Evolutionary conservation across 2,888 invertebrate species (phyloP).

Genomic region (Ornithoptera priamus): DNA sequence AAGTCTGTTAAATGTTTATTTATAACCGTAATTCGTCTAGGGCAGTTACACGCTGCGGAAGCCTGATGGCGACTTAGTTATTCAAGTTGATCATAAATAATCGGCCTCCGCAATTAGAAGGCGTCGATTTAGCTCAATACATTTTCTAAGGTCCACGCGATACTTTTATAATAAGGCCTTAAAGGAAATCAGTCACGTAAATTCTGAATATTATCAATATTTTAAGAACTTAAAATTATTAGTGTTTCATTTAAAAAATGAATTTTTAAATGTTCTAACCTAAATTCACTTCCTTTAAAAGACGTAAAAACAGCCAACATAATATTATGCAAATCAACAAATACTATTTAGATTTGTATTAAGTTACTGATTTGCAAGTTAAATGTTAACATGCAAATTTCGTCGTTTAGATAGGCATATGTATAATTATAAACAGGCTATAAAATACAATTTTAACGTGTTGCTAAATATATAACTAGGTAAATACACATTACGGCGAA

Average conservation of each 20-base stretch:
- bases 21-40: slow-evolving; percentile 46
- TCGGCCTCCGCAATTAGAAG: slow-evolving; percentile 70
- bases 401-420: slow-evolving; percentile 43
- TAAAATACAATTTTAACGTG: slow-evolving; percentile 44
- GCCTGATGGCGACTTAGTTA: slow-evolving; percentile 52
- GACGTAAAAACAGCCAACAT: slow-evolving; percentile 24
- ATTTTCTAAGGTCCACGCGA: slow-evolving; percentile 45
- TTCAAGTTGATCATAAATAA: slow-evolving; percentile 68
- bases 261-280: neutral
- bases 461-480: slow-evolving; percentile 39
- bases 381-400: slow-evolving; percentile 49
- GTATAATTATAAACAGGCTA: slow-evolving; percentile 43
- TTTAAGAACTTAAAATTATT: neutral
- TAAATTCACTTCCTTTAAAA: slow-evolving; percentile 15
- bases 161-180: slow-evolving; percentile 31
- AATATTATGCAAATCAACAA: slow-evolving; percentile 29
- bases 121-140: slow-evolving; percentile 73
- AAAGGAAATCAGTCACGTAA: neutral
- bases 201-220: neutral
- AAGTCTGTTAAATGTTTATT: slow-evolving; percentile 36
- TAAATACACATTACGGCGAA: slow-evolving; percentile 39
- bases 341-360: slow-evolving; percentile 33
- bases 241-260: neutral
- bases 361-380: slow-evolving; percentile 46
- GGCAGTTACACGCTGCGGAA: slow-evolving; percentile 49